Evolutionary conservation across 2,888 invertebrate species (phyloP), one percentile per base, ranked within the genome.

Genomic region (Rosalia funebris): DNA sequence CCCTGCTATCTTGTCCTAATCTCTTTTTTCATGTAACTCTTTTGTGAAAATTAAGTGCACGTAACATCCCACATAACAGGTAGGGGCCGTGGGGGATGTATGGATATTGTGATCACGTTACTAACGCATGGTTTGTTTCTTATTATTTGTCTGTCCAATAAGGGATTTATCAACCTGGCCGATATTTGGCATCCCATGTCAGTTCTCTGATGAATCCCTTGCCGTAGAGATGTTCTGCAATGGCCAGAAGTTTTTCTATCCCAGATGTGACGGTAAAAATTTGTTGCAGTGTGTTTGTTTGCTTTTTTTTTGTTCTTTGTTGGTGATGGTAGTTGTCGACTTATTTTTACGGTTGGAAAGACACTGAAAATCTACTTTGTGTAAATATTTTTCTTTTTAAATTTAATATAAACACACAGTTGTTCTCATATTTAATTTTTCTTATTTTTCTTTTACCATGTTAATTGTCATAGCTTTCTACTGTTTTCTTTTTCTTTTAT

Each of bases 81-180:
- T 67, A 67, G 57, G 63, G 64, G 36, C 45, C 36, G 45, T 55
- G 42, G n/a, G 14, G 50, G 39, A 39, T 20, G 37, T 39, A 14
- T 39, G 20, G 42, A 41, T 12, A 65, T 67, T 67, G 67, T 67
- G 62, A 65, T 70, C 71, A 57, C 39, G 55, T 71, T 71, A 71
- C 61, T 66, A 56, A 68, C 69, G 55, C 60, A 59, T 53, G 63
- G 58, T 45, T 67, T 61, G 62, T 53, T 66, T 62, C 41, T 47
- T 48, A 66, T 68, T 65, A 68, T 67, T 58, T 44, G 56, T 41
- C 25, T 25, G 50, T 39, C 11, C 50, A 20, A 25, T 50, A 25
- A 56, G 47, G 60, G 44, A 57, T 59, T 60, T 65, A 59, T 61
- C 52, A 52, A 41, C 59, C 48, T 55, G 56, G 32, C 46, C 32